Evolutionary conservation across 1,140 invertebrate species (phyloP), one percentile per base, ranked within the genome.

Genomic region (Drosophila parvula): DNA sequence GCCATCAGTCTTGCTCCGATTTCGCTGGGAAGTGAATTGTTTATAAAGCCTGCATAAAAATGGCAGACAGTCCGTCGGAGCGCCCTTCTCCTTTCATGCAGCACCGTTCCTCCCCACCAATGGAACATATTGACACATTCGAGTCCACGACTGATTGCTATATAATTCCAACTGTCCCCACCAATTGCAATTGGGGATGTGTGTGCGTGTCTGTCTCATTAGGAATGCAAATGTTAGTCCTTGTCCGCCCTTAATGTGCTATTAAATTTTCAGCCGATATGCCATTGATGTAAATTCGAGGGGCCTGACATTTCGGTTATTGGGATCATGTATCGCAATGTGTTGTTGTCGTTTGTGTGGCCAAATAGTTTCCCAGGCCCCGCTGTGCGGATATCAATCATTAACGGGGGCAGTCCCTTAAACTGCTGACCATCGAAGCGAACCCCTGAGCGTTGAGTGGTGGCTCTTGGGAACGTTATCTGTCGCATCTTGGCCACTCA

Each of bases 101-200:
- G 48, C 32, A 32, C 11, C 48, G 11, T 10, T 51, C 5, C 11
- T 10, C 28, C 58, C 36, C 28, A 22, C 30, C 57, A 38, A 30
- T 40, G 57, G n/a, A 28, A 51, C 48, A 58, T 77, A 78, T 78
- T 78, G 76, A 78, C 76, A 79, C 67, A 79, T 79, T 79, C 58
- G 44, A 50, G 61, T 73, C 34, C 45, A 34, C 22, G 67, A 71
- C 77, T 80, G 78, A 89, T 88, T 89, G 69, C 80, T 51, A 89
- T 89, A 89, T 83, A 89, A 89, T 88, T 88, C 80, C 56, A 68
- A 50, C 73, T 69, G 77, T 78, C 68, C 63, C 53, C 74, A 79
- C 58, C 75, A 78, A 80, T 68, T 77, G 67, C 50, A 43, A 40
- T 28, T 11, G 16, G 30, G 38, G 30, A 40, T 59, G 11, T 44